Evolutionary conservation across 2,113 vertebrate genomes (phyloP).

Genomic region (Ochotona curzoniae): DNA sequence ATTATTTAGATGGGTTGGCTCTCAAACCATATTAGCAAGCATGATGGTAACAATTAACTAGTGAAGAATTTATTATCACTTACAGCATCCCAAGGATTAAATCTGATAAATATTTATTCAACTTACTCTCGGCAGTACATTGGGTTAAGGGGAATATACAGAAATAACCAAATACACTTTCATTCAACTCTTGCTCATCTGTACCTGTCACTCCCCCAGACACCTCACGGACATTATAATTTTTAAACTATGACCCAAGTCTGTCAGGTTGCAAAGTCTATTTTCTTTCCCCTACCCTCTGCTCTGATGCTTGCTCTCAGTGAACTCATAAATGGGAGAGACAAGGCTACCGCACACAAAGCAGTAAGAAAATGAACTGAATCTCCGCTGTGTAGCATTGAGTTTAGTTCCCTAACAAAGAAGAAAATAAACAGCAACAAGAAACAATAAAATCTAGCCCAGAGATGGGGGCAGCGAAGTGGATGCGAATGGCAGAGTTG

Average conservation of each 20-base stretch:
- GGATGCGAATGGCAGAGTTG: background rate
- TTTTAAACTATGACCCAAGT: slow-evolving; percentile 56
- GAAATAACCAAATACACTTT: slow-evolving; percentile 4
- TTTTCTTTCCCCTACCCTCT: slow-evolving; percentile 42
- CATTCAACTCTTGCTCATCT: slow-evolving; percentile 1
- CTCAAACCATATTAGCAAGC: slow-evolving; percentile 42
- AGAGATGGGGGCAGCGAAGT: background rate
- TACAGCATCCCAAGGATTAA: background rate
- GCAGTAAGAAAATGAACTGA: background rate
- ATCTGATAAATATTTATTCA: slow-evolving; percentile 32
- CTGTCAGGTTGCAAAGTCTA: slow-evolving; percentile 55
- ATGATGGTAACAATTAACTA: slow-evolving; percentile 47
- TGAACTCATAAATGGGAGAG: slow-evolving; percentile 51
- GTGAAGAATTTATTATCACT: slow-evolving; percentile 32
- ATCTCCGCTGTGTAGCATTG: slow-evolving; percentile 7
- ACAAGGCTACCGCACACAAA: slow-evolving; percentile 20
- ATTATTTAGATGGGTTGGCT: background rate
- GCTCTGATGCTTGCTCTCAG: slow-evolving; percentile 33
- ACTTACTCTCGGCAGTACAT: background rate
- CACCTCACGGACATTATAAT: slow-evolving; percentile 45
- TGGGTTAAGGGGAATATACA: background rate
- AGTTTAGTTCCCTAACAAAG: slow-evolving; percentile 30
- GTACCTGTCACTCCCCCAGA: slow-evolving; percentile 38
- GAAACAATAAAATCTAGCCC: background rate
- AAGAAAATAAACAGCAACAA: background rate